A percentile compares a stretch with the other conserved stretches of the same genome.
Evolutionary conservation across 2,888 invertebrate species (phyloP).

Genomic region (Aphodius sticticus): DNA sequence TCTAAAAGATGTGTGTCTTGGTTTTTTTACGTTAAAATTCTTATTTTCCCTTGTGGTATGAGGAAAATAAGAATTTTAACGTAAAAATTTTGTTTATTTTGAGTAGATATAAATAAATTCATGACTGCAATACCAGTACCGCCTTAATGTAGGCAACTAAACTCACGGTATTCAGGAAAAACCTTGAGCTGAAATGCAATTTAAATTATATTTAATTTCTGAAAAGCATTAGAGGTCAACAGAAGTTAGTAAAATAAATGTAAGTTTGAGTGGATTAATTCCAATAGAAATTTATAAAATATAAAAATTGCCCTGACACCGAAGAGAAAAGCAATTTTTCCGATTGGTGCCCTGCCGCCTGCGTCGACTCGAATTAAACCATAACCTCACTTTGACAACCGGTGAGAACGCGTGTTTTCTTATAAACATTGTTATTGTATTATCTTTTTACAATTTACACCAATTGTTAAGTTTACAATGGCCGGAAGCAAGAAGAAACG

Average conservation of each 20-base stretch:
- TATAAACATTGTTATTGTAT: background rate
- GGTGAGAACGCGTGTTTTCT: conserved; percentile 8
- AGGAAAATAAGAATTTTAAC: too few relatives aligned
- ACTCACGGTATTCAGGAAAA: background rate
- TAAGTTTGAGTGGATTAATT: too few relatives aligned
- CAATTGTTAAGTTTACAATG: conserved; percentile 43
- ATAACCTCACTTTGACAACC: conserved; percentile 13
- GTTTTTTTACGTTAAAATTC: too few relatives aligned
- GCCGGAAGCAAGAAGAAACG: conserved; percentile 52
- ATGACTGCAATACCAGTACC: background rate
- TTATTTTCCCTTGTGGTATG: too few relatives aligned
- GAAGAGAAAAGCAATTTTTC: background rate
- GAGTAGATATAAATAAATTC: background rate
- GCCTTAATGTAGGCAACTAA: background rate
- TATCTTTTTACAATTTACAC: background rate
- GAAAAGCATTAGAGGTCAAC: too few relatives aligned
- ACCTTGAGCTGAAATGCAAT: background rate
- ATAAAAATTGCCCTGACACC: background rate
- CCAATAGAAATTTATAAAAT: background rate
- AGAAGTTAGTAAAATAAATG: too few relatives aligned
- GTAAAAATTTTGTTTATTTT: too few relatives aligned
- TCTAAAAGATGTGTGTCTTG: too few relatives aligned
- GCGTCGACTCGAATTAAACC: background rate
- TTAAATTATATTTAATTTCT: too few relatives aligned
- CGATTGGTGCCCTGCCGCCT: background rate